Evolutionary conservation across 2,888 invertebrate genomes (phyloP).

Genomic region (Itoplectis maculator): DNA sequence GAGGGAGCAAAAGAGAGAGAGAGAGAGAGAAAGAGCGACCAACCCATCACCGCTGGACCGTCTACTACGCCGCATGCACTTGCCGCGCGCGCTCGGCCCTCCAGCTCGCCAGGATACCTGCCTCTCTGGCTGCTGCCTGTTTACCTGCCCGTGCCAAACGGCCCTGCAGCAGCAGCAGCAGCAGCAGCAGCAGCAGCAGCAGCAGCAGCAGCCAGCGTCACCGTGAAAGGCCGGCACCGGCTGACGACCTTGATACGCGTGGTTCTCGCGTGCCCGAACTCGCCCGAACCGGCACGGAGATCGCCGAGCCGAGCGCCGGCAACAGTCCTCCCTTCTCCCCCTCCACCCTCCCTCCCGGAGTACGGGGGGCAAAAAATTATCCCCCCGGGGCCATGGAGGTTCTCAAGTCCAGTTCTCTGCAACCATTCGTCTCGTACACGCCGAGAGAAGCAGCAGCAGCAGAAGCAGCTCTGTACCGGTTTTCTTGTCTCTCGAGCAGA

Average conservation of each 20-base stretch:
- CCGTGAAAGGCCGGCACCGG: slow-evolving; percentile 68
- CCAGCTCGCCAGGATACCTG: slow-evolving; percentile 35
- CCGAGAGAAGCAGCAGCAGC: too few relatives aligned
- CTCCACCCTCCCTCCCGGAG: too few relatives aligned
- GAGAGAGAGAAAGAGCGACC: slow-evolving; percentile 12
- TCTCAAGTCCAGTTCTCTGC: slow-evolving; percentile 68
- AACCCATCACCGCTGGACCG: slow-evolving; percentile 61
- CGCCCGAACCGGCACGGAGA: slow-evolving; percentile 61
- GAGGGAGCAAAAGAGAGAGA: slow-evolving; percentile 24
- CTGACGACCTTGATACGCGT: slow-evolving; percentile 75
- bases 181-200: too few relatives aligned
- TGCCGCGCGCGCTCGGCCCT: slow-evolving; percentile 53
- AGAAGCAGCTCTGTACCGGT: slow-evolving; percentile 32
- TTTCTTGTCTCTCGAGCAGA: slow-evolving; percentile 41
- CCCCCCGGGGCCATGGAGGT: slow-evolving; percentile 66
- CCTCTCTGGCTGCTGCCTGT: slow-evolving; percentile 22
- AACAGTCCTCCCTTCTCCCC: too few relatives aligned
- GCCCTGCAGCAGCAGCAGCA: too few relatives aligned
- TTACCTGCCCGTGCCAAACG: slow-evolving; percentile 38
- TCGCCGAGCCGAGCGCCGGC: slow-evolving; percentile 57
- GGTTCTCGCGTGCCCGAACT: slow-evolving; percentile 75
- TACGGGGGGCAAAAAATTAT: slow-evolving; percentile 63
- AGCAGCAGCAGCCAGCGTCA: slow-evolving; percentile 66
- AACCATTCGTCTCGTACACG: slow-evolving; percentile 71
- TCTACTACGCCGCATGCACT: slow-evolving; percentile 58